Conservation (phyloP, 2,797 vertebrate genomes). For the Peromyscus eremicus region DNA sequence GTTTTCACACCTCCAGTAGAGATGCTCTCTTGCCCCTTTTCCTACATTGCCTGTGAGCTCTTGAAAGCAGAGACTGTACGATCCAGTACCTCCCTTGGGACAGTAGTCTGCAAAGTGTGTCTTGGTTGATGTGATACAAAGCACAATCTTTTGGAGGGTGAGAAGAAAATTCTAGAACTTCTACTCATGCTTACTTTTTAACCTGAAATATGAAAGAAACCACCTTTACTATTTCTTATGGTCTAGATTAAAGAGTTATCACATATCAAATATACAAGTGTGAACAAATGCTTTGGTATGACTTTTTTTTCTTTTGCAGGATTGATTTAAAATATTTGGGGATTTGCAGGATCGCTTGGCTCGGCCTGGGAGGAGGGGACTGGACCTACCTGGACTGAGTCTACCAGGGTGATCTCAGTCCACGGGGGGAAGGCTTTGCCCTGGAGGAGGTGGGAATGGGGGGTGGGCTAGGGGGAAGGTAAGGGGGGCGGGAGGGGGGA, state of each 20-base stretch:
- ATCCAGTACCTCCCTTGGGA: not conserved
- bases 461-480: too few species aligned
- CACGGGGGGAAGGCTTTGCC: too few species aligned
- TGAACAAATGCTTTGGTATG: not conserved
- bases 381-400: too few species aligned
- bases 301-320: not conserved
- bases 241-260: not conserved
- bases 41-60: not conserved
- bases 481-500: too few species aligned
- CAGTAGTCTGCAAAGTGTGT: not conserved
- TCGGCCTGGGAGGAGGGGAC: too few species aligned
- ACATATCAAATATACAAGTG: not conserved
- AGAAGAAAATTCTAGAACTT: slow-evolving; percentile 30
- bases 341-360: too few species aligned
- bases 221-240: slow-evolving; percentile 8
- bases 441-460: too few species aligned
- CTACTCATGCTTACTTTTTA: not conserved
- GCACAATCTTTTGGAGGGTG: not conserved
- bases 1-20: not conserved
- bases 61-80: not conserved
- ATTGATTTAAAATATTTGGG: not conserved
- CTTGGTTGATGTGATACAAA: not conserved
- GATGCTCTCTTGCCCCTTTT: not conserved
- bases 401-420: too few species aligned
- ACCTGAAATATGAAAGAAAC: not conserved